phyloP scores from a whole-genome alignment of 1,140 invertebrate genomes.

The Atta cephalotes region DNA sequence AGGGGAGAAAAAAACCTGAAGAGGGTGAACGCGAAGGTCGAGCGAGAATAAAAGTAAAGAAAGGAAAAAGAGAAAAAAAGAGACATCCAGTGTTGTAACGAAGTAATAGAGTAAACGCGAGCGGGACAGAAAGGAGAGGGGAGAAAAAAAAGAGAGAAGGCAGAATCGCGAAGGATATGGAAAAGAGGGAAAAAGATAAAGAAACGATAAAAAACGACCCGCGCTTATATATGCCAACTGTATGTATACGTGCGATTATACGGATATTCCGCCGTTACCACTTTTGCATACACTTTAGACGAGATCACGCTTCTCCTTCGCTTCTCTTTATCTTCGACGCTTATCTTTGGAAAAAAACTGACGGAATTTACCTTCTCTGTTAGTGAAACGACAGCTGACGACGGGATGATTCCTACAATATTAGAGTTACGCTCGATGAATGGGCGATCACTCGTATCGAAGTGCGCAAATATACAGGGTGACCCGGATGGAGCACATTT shows the following conservation, averaged over 20 bases:
- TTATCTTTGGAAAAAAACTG: slow-evolving; percentile 21
- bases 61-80: neutral
- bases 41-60: slow-evolving; percentile 30
- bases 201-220: slow-evolving; percentile 45
- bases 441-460: slow-evolving; percentile 12
- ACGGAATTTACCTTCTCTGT: slow-evolving; percentile 17
- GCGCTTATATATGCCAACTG: slow-evolving; percentile 51
- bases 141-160: neutral
- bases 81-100: slow-evolving; percentile 52
- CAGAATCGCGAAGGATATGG: slow-evolving; percentile 4
- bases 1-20: neutral
- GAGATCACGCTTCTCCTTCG: slow-evolving; percentile 41
- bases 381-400: neutral
- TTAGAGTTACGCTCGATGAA: slow-evolving; percentile 18
- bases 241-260: slow-evolving; percentile 39
- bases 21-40: slow-evolving; percentile 28
- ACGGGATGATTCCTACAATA: slow-evolving; percentile 24
- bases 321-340: slow-evolving; percentile 24
- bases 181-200: slow-evolving; percentile 31
- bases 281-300: neutral
- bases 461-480: neutral
- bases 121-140: slow-evolving; percentile 6
- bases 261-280: neutral
- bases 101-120: slow-evolving; percentile 66
- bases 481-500: neutral